A percentile compares a stretch with the other conserved stretches of the same genome.
Evolutionary conservation across 2,113 vertebrate genomes (phyloP).

Genomic region (Eleginops maclovinus): DNA sequence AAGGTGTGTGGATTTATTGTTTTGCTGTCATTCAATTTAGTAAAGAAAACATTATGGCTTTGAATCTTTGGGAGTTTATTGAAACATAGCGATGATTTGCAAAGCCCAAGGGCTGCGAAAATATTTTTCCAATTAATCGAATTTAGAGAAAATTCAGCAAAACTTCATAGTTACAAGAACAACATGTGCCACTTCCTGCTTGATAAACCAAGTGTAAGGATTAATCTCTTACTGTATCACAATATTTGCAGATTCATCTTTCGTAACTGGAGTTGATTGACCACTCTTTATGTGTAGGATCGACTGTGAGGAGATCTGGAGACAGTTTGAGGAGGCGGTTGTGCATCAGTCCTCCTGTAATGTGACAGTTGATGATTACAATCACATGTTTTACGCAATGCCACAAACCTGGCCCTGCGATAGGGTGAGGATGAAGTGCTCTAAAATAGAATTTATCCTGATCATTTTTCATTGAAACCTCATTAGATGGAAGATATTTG

Average conservation of each 20-base stretch:
- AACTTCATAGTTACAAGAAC: too few species aligned
- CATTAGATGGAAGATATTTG: too few species aligned
- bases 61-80: not conserved
- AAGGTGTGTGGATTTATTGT: not conserved
- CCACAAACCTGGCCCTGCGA: conserved; percentile 77
- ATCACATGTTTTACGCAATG: conserved; percentile 71
- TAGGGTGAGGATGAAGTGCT: conserved; percentile 62
- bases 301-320: conserved; percentile 85
- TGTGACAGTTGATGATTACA: conserved; percentile 76
- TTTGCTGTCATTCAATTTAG: not conserved
- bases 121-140: too few species aligned
- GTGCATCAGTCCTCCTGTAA: conserved; percentile 71
- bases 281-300: conserved; percentile 54
- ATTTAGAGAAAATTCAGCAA: too few species aligned
- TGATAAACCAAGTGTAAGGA: not conserved
- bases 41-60: not conserved
- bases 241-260: not conserved
- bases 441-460: fast-evolving
- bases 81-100: too few species aligned
- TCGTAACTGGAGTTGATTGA: not conserved
- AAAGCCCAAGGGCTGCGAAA: too few species aligned
- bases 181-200: too few species aligned
- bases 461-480: not conserved
- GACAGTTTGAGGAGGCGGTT: conserved; percentile 79
- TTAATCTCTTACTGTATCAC: too few species aligned